Conservation (phyloP, 2,113 vertebrate genomes). For the Eudyptes chrysolophus region DNA sequence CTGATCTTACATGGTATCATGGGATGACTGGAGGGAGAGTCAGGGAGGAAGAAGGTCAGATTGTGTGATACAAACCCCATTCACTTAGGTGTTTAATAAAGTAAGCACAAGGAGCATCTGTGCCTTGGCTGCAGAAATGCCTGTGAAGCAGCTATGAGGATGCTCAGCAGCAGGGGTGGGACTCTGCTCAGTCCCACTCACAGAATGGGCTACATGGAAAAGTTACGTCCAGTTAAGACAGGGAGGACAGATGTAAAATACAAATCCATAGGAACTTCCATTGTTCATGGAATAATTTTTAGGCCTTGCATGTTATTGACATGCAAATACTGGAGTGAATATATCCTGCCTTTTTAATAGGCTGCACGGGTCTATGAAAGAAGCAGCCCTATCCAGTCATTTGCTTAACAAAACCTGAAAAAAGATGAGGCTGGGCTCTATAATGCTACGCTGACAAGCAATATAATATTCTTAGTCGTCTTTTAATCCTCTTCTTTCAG, state of each 20-base stretch:
- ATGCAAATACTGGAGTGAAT: neutral
- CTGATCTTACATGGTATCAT: neutral
- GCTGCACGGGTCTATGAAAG: neutral
- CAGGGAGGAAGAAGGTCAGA: neutral
- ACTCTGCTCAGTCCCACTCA: neutral
- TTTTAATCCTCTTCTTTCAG: conserved; percentile 15
- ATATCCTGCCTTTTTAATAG: neutral
- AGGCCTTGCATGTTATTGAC: neutral
- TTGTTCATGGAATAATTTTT: neutral
- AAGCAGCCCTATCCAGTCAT: neutral
- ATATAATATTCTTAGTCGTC: neutral
- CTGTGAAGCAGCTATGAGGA: neutral
- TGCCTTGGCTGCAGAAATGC: neutral
- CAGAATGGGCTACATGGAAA: neutral
- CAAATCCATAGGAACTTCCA: neutral
- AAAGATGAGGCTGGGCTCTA: neutral
- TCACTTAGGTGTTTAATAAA: neutral
- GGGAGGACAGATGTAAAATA: neutral
- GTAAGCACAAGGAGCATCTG: neutral
- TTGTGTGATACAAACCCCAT: neutral
- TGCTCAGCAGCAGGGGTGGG: neutral
- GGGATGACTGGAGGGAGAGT: neutral
- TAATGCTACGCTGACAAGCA: neutral
- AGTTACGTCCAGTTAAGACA: neutral
- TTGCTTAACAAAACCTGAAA: neutral